phyloP scores from a whole-genome alignment of 1,140 invertebrate species.

The Heliconius himera region DNA sequence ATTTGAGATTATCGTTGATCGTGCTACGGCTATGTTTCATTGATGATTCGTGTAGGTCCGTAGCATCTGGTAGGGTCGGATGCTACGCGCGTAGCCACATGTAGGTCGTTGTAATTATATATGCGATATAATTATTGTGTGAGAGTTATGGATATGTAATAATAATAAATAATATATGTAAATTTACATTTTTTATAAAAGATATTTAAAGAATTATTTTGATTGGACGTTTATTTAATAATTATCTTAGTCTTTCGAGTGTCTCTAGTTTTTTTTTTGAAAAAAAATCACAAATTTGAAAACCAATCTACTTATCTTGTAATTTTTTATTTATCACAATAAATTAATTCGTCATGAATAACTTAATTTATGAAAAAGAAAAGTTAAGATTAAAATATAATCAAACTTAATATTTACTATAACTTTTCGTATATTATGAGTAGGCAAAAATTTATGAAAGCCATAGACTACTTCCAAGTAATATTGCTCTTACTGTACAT shows the following conservation, averaged over 20 bases:
- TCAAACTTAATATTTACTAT: too few species aligned
- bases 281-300: too few species aligned
- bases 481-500: background rate
- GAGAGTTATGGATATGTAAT: background rate
- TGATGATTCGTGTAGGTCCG: constrained; percentile 29
- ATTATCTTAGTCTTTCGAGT: too few species aligned
- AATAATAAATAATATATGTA: constrained; percentile 1
- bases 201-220: too few species aligned
- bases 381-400: too few species aligned
- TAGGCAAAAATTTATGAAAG: background rate
- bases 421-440: too few species aligned
- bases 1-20: background rate
- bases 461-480: constrained; percentile 14
- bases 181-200: background rate
- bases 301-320: too few species aligned
- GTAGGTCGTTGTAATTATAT: constrained; percentile 17
- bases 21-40: constrained; percentile 32
- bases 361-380: too few species aligned
- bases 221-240: too few species aligned
- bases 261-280: too few species aligned
- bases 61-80: background rate
- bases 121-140: background rate
- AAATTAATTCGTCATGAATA: too few species aligned
- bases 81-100: constrained; percentile 39
- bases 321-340: too few species aligned